phyloP scores from a whole-genome alignment of 2,888 invertebrate species.

The Chrysolina haemoptera region DNA sequence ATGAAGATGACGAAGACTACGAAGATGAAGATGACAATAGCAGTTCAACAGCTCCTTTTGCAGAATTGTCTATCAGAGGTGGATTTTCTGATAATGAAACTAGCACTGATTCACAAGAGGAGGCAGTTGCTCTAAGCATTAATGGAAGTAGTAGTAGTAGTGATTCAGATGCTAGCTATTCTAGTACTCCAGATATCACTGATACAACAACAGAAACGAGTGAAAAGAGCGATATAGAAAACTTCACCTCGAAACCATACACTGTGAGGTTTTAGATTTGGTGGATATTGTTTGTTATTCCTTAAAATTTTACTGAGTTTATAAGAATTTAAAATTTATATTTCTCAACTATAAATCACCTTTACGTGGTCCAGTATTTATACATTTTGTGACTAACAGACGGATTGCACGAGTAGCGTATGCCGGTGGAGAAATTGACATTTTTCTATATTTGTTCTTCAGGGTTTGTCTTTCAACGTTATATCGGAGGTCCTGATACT shows the following conservation, averaged over 20 bases:
- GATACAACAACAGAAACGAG: background rate
- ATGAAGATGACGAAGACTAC: constrained; percentile 77
- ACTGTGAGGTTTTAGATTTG: constrained; percentile 37
- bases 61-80: background rate
- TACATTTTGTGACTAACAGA: no score
- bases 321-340: no score
- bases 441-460: no score
- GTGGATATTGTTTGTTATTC: background rate
- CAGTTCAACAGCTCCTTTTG: constrained; percentile 24
- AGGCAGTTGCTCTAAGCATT: background rate
- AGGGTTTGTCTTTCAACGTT: no score
- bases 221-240: background rate
- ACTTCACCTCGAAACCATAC: background rate
- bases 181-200: background rate
- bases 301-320: background rate
- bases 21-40: constrained; percentile 66
- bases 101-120: background rate
- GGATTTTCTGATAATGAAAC: constrained; percentile 8
- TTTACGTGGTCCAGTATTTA: background rate
- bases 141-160: background rate
- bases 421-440: no score
- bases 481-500: no score
- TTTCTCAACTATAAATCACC: background rate
- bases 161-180: background rate
- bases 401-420: no score